Evolutionary conservation across 1,140 invertebrate genomes (phyloP).

Genomic region (Hetaerina americana): DNA sequence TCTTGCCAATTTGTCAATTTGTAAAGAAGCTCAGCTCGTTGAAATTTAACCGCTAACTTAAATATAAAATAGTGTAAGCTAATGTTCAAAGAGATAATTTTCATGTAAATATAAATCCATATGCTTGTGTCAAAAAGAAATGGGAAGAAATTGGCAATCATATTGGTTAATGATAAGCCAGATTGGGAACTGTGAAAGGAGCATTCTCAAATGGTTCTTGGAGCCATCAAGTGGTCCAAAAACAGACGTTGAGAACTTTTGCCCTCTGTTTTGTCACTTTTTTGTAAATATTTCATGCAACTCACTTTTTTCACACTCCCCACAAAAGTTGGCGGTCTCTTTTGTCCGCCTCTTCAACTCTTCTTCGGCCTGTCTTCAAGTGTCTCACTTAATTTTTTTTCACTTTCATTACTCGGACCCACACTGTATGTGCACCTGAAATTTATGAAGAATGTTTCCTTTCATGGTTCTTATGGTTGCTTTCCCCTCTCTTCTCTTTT

Average conservation of each 20-base stretch:
- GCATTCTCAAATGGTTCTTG: slow-evolving; percentile 37
- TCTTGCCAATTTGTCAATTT: background rate
- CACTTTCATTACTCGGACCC: background rate
- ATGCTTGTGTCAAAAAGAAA: slow-evolving; percentile 7
- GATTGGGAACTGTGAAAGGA: slow-evolving; percentile 47
- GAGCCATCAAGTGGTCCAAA: slow-evolving; percentile 9
- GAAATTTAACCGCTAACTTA: slow-evolving; percentile 2
- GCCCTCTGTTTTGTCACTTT: background rate
- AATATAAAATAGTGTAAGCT: slow-evolving; percentile 10
- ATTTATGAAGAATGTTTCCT: slow-evolving; percentile 50
- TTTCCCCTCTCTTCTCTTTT: slow-evolving; percentile 51
- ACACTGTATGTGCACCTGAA: background rate
- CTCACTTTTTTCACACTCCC: background rate
- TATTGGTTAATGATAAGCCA: slow-evolving; percentile 30
- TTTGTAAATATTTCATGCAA: background rate
- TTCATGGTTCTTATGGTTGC: slow-evolving; percentile 58
- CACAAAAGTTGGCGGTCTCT: background rate
- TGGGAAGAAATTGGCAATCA: slow-evolving; percentile 12
- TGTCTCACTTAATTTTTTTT: slow-evolving; percentile 2
- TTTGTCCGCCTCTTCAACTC: slow-evolving; percentile 2
- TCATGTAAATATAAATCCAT: slow-evolving; percentile 3
- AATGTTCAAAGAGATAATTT: slow-evolving; percentile 2
- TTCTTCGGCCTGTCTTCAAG: background rate
- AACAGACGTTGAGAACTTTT: slow-evolving; percentile 13
- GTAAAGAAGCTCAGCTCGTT: background rate